These are phyloP conservation scores for Limanda limanda DNA, from an alignment of 2,113 vertebrate species.

Conservation along the genomic window DNA sequence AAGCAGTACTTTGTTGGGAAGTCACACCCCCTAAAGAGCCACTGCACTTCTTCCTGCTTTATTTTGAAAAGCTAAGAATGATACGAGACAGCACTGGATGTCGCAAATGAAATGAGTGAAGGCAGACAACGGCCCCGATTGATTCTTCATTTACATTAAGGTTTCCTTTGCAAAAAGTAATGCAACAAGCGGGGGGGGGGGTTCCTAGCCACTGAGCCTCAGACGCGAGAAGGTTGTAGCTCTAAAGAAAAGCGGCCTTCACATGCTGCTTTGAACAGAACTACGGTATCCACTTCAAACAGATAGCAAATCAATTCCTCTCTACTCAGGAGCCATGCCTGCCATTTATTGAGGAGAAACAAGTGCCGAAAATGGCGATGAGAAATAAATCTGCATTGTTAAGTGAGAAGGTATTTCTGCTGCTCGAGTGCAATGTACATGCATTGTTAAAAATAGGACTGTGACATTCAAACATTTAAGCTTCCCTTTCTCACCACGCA, in stretches of 20 bases:
- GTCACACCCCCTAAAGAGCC: constrained; percentile 5
- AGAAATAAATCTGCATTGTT: constrained; percentile 48
- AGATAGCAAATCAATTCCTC: constrained; percentile 42
- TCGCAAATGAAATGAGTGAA: not conserved
- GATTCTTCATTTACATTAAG: constrained; percentile 23
- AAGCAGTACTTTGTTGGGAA: constrained; percentile 4
- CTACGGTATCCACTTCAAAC: constrained; percentile 62
- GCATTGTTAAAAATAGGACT: constrained; percentile 46
- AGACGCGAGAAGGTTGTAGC: constrained; percentile 11
- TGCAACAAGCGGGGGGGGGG: constrained; percentile 27
- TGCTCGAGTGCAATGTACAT: constrained; percentile 28
- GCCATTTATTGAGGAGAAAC: constrained; percentile 42
- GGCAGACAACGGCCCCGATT: not conserved
- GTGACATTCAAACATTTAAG: constrained; percentile 55
- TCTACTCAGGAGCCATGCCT: constrained; percentile 37
- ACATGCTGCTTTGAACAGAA: constrained; percentile 60
- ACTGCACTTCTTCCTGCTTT: not conserved
- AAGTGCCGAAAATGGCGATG: constrained; percentile 39
- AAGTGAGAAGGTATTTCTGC: constrained; percentile 27
- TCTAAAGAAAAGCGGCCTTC: constrained; percentile 60
- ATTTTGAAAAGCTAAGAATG: constrained; percentile 6
- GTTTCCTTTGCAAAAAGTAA: constrained; percentile 35
- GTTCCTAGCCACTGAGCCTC: constrained; percentile 28
- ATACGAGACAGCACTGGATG: not conserved
- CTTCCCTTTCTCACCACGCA: constrained; percentile 7